A percentile compares a stretch with the other conserved stretches of the same genome.
These are phyloP conservation scores for Oreochromis niloticus DNA, from an alignment of 2,113 vertebrate species.

Conservation along the genomic window DNA sequence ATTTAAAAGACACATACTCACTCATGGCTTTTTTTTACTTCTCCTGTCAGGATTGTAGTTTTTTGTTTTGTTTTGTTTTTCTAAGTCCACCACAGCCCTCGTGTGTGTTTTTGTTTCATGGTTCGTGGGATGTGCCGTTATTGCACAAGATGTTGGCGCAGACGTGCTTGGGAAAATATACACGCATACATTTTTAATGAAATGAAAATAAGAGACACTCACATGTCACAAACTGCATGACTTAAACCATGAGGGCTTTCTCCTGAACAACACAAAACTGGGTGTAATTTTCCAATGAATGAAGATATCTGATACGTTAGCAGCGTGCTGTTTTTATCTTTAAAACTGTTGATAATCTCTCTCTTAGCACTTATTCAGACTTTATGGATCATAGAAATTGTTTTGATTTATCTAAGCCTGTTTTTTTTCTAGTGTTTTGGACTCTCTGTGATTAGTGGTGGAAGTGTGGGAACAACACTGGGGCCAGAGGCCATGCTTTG, in stretches of 20 bases:
- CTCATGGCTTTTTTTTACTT: background rate
- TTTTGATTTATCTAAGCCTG: background rate
- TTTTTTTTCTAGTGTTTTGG: background rate
- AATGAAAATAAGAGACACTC: background rate
- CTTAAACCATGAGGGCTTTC: background rate
- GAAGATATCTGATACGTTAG: background rate
- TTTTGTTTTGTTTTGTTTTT: background rate
- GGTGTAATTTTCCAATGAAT: background rate
- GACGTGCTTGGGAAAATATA: background rate
- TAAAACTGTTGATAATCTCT: background rate
- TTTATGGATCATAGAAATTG: background rate
- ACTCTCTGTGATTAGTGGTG: constrained; percentile 11
- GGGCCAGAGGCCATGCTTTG: constrained; percentile 48
- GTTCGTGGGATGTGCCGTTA: background rate
- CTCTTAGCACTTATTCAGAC: background rate
- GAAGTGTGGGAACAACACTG: constrained; percentile 40
- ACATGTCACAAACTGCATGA: background rate
- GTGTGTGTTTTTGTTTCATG: background rate
- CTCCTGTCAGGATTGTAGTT: background rate
- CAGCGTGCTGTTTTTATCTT: background rate
- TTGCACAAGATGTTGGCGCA: constrained; percentile 11
- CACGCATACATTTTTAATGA: background rate
- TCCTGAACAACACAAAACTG: background rate
- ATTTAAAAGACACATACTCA: background rate
- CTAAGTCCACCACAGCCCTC: background rate